These are phyloP conservation scores for Oryzias dopingdopingensis DNA, from an alignment of 2,797 vertebrate genomes.

Conservation along the genomic window DNA sequence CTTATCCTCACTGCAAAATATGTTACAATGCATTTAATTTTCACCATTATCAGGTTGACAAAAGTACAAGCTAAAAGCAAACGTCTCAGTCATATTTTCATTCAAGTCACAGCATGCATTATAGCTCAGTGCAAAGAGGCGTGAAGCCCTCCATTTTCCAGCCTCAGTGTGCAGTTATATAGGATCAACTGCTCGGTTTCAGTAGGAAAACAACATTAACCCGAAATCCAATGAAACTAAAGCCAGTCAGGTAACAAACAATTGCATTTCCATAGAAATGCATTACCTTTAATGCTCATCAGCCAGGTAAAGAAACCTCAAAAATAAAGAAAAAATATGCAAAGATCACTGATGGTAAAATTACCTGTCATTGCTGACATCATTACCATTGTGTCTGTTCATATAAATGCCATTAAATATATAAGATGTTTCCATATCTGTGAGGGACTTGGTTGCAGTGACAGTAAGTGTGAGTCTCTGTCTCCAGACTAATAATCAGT, in stretches of 20 bases:
- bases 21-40: too few species aligned
- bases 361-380: too few species aligned
- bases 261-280: neutral
- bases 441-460: constrained; percentile 29
- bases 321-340: too few species aligned
- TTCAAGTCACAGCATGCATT: constrained; percentile 32
- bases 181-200: constrained; percentile 34
- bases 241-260: too few species aligned
- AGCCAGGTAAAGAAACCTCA: constrained; percentile 4
- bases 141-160: constrained; percentile 46
- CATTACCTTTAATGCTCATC: constrained; percentile 7
- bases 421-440: constrained; percentile 12
- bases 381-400: neutral
- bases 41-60: too few species aligned
- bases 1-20: too few species aligned
- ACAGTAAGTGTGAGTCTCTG: constrained; percentile 21
- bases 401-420: neutral
- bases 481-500: constrained; percentile 37
- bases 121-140: constrained; percentile 27
- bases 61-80: too few species aligned
- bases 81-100: constrained; percentile 4
- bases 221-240: too few species aligned
- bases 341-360: too few species aligned
- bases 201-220: too few species aligned
- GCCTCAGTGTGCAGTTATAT: constrained; percentile 33